phyloP scores from a whole-genome alignment of 2,797 vertebrate species.

The Microctenopoma lineatum region DNA sequence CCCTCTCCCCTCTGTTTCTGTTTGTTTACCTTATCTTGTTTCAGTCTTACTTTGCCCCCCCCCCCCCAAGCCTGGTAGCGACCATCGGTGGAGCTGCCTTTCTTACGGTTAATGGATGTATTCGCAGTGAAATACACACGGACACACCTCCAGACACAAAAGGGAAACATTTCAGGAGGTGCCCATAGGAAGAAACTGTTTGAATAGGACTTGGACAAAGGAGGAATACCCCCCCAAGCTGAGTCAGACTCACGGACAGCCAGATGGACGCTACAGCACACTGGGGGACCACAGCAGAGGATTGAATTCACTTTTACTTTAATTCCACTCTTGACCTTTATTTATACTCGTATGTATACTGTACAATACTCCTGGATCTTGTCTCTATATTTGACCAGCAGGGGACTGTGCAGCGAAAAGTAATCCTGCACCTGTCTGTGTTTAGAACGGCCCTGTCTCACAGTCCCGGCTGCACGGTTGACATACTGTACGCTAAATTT shows the following conservation, averaged over 20 bases:
- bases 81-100: slow-evolving; percentile 10
- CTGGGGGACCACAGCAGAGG: slow-evolving; percentile 54
- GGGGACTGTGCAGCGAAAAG: slow-evolving; percentile 48
- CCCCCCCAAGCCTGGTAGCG: slow-evolving; percentile 4
- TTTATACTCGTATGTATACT: slow-evolving; percentile 31
- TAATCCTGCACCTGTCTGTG: slow-evolving; percentile 42
- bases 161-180: slow-evolving; percentile 52
- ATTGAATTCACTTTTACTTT: slow-evolving; percentile 15
- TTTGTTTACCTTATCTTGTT: not conserved
- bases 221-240: slow-evolving; percentile 26
- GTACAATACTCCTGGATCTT: slow-evolving; percentile 20
- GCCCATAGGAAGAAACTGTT: slow-evolving; percentile 20
- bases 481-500: slow-evolving; percentile 35
- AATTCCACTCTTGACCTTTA: slow-evolving; percentile 24
- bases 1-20: not conserved
- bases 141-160: slow-evolving; percentile 41
- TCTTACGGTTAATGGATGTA: slow-evolving; percentile 17
- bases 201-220: slow-evolving; percentile 22
- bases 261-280: slow-evolving; percentile 45
- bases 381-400: slow-evolving; percentile 41
- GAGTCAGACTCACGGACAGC: slow-evolving; percentile 19
- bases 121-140: slow-evolving; percentile 17
- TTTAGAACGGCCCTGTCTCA: slow-evolving; percentile 44
- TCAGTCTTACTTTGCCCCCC: not conserved
- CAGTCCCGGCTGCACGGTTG: slow-evolving; percentile 46